Evolutionary conservation across 92 coral and sea anemone species (phyloP), one percentile per base, ranked within the genome.

Genomic region (Scolanthus callimorphus): DNA sequence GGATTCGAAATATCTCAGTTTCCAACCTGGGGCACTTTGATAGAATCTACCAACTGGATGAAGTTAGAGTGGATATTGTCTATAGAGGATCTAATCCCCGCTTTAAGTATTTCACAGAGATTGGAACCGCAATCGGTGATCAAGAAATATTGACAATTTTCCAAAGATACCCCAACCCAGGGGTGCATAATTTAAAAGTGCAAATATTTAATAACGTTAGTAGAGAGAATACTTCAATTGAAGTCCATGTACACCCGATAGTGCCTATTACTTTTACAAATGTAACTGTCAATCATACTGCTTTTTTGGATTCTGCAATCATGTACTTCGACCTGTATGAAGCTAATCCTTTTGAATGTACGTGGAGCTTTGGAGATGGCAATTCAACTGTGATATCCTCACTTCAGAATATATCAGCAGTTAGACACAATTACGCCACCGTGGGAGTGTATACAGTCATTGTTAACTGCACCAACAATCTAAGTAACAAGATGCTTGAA

Each of bases 291-390:
- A 50, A 55, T 21, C 13, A 60, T 48, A 61, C 71, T 25, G 70
- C 60, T 21, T 11, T 51, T 39, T 59, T 69, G 19, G 49, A 74
- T 12, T 37, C 22, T 15, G 63, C 81, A 39, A 17, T 29, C 27
- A 56, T 78, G 39, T 26, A 49, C 10, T 11, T 84, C 19, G 67
- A 84, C 25, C 50, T 78, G 2, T 56, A 71, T 19, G 61, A 17
- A 52, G 90, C 85, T 12, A 38, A 66, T 20, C 90, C 90, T 3
- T 84, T 65, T 57, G 25, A 39, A 46, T 84, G 90, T 39, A 13
- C 41, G 4, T 84, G 80, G 60, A 30, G 29, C 51, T 71, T 78
- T 48, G 85, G 90, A 39, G 90, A 84, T 78, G 81, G 81, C 3
- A 78, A 25, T 46, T 55, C 50, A 13, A 55, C 61, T 1, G 51